Evolutionary conservation across 2,888 invertebrate species (phyloP).

Genomic region (Trichopria drosophilae): DNA sequence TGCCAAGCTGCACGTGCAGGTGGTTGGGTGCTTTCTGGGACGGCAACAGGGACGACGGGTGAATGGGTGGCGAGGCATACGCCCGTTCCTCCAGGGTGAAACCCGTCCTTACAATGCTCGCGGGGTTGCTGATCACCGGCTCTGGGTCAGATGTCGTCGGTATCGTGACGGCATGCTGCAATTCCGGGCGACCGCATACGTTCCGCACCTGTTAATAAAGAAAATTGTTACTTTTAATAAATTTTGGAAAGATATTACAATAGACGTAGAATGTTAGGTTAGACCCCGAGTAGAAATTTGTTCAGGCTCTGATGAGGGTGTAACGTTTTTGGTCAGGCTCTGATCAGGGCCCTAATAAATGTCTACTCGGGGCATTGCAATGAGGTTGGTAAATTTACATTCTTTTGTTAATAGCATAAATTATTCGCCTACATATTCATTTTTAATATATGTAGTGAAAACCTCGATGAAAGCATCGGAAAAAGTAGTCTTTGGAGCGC

Average conservation of each 20-base stretch:
- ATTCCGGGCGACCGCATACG: constrained; percentile 51
- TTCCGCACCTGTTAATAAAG: constrained; percentile 50
- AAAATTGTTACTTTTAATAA: background rate
- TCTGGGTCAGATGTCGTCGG: constrained; percentile 25
- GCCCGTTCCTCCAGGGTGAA: constrained; percentile 63
- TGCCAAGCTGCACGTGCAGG: constrained; percentile 53
- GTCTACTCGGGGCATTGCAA: constrained; percentile 1
- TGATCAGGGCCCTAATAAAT: too few species aligned
- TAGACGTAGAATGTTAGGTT: too few species aligned
- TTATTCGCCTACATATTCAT: too few species aligned
- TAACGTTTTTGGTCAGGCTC: too few species aligned
- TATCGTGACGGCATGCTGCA: constrained; percentile 37
- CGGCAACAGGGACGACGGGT: constrained; percentile 47
- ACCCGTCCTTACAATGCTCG: constrained; percentile 35
- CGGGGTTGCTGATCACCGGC: too few species aligned
- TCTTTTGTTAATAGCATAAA: too few species aligned
- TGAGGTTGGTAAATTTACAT: too few species aligned
- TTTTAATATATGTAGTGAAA: too few species aligned
- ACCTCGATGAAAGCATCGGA: too few species aligned
- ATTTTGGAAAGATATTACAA: background rate
- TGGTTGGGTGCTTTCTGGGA: constrained; percentile 48
- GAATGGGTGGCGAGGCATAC: constrained; percentile 49
- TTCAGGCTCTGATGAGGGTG: too few species aligned
- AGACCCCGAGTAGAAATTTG: too few species aligned
- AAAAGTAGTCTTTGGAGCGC: too few species aligned